Evolutionary conservation across 2,113 vertebrate genomes (phyloP), one percentile per base, ranked within the genome.

Genomic region (Eubucco bourcierii): DNA sequence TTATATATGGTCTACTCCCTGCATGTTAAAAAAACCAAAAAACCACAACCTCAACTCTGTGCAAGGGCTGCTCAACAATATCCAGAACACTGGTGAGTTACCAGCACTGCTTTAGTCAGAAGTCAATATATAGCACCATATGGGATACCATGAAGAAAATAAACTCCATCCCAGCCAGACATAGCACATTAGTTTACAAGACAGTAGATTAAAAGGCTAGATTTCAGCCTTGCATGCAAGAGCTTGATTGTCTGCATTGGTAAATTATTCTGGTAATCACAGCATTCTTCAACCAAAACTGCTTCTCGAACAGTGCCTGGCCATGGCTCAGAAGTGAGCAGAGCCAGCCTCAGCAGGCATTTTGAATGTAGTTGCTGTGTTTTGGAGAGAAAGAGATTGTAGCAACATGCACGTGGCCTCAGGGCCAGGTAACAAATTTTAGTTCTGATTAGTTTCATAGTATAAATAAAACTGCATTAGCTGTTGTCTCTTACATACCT

Each of bases 1-100:
- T 65, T 28, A 41, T 6, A 58, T 12, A 39, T 6, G 91, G 4
- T 2, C 31, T 28, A 10, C 13, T 73, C 0, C 0, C 5, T 12
- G 23, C 0, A 2, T 5, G 5, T 44, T 17, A 1, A 50, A 28
- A 16, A 61, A 23, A 29, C 14, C 58, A 59, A 60, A 37, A 37
- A 7, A 29, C 2, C 15, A 41, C 47, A 50, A 52, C 50, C 23
- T 56, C 4, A 1, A 12, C 8, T 24, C 15, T 16, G 5, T 28
- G 12, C 8, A 58, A 88, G 14, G 9, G 34, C 20, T 74, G 16
- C 2, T 87, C 8, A 25, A n/a, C 19, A 72, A 47, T 7, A 58
- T 20, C 25, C 37, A 33, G 64, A 73, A 53, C 5, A 31, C 29
- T 17, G 4, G 2, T 73, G 25, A 61, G 12, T 14, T 59, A 28